Evolutionary conservation across 2,113 vertebrate genomes (phyloP).

Genomic region (human): GRCh38 chr11:98696001-98696500

Average conservation of each 20-base stretch:
- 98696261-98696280: not conserved
- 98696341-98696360: not conserved
- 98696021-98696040: not conserved
- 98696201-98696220: not conserved
- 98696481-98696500: not conserved
- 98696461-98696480: not conserved
- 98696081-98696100: not conserved
- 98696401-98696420: not conserved
- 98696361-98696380: not conserved
- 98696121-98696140: not conserved
- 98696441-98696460: not conserved
- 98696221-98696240: not conserved
- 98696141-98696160: not conserved
- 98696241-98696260: not conserved
- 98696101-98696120: not conserved
- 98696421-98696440: not conserved
- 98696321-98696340: not conserved
- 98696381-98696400: not conserved
- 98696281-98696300: not conserved
- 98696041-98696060: not conserved
- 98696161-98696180: not conserved
- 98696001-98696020: not conserved
- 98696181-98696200: not conserved
- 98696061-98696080: not conserved
- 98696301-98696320: not conserved